A percentile compares a stretch with the other conserved stretches of the same genome.
Conservation (phyloP, 2,113 vertebrate genomes). For the Nyctereutes procyonoides region DNA sequence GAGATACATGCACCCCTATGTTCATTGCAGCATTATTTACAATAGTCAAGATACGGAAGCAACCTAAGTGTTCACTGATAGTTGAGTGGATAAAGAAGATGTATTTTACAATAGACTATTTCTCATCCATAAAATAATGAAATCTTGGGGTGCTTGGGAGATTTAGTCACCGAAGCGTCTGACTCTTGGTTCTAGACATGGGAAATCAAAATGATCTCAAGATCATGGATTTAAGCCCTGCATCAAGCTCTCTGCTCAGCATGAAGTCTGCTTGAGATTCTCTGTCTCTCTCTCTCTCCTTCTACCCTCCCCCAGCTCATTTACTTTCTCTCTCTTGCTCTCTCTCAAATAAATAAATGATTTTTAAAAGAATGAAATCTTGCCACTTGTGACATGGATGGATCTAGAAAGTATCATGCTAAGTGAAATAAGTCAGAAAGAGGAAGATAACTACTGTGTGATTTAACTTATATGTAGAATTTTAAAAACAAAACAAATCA, state of each 20-base stretch:
- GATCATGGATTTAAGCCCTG: too few relatives aligned
- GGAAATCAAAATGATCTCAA: too few relatives aligned
- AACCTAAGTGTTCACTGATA: neutral
- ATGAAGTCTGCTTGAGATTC: too few relatives aligned
- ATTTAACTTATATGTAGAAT: neutral
- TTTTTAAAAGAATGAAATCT: neutral
- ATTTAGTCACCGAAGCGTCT: too few relatives aligned
- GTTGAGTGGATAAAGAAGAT: neutral
- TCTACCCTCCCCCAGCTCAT: too few relatives aligned
- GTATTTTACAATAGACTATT: neutral
- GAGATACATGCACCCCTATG: neutral
- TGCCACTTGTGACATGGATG: neutral
- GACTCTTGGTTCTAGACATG: too few relatives aligned
- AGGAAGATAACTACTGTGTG: neutral
- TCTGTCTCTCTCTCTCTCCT: too few relatives aligned
- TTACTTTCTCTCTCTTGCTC: neutral
- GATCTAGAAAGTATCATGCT: neutral
- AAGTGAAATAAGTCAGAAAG: neutral
- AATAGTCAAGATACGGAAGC: neutral
- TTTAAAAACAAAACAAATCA: neutral
- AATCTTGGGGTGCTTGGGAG: neutral
- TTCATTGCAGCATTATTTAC: neutral
- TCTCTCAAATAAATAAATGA: neutral
- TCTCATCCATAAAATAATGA: neutral
- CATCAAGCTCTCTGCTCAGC: too few relatives aligned